Evolutionary conservation across 2,888 invertebrate genomes (phyloP).

Genomic region (Peribatodes rhomboidaria): DNA sequence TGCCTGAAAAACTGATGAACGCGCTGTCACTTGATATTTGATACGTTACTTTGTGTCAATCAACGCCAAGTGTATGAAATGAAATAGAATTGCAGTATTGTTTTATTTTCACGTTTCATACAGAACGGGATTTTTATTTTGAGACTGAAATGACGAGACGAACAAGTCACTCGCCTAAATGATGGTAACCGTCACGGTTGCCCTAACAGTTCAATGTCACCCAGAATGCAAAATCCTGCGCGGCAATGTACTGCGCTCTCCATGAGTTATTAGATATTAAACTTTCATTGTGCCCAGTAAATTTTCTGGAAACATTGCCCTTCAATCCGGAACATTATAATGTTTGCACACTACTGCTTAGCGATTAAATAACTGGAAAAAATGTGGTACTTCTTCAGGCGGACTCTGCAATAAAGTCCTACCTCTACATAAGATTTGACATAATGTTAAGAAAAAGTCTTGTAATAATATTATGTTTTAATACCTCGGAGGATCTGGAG

Average conservation of each 20-base stretch:
- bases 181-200: no score
- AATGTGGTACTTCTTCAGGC: neutral
- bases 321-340: neutral
- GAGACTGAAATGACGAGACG: no score
- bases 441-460: no score
- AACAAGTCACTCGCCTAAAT: no score
- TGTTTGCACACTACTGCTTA: neutral
- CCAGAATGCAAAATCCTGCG: neutral
- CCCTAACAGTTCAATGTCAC: no score
- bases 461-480: neutral
- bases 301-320: neutral
- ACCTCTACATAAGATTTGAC: no score
- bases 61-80: no score
- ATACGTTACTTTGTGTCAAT: neutral
- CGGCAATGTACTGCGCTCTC: neutral
- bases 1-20: neutral
- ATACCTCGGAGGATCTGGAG: constrained; percentile 93
- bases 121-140: no score
- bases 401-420: no score
- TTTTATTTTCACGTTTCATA: no score
- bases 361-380: neutral
- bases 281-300: neutral
- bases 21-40: neutral
- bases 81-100: no score
- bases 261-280: neutral